Evolutionary conservation across 2,113 vertebrate genomes (phyloP).

Genomic region (Pelodiscus sinensis): DNA sequence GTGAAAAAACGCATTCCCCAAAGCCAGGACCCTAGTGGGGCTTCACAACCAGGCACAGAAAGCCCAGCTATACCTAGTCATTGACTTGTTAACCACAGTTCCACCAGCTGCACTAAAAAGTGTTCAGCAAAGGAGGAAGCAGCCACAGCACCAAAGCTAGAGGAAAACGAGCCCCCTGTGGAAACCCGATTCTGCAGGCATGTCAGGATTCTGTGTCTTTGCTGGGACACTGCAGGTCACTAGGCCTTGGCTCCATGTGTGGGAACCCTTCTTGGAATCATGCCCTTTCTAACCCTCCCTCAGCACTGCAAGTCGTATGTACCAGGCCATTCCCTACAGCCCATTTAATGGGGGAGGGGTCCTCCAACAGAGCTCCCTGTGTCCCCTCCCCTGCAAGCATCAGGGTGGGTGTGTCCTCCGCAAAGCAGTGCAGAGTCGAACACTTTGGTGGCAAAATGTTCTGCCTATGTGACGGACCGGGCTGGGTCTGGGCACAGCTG

Average conservation of each 20-base stretch:
- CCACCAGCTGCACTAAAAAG: not conserved
- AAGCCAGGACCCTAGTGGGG: rapidly evolving
- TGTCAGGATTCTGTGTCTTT: not conserved
- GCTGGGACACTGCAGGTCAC: constrained; percentile 34
- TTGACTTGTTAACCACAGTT: not conserved
- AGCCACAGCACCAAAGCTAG: rapidly evolving
- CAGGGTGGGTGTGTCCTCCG: not conserved
- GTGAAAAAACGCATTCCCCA: rapidly evolving
- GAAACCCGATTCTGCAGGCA: not conserved
- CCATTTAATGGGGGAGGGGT: constrained; percentile 36
- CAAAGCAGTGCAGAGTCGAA: not conserved
- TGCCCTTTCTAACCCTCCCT: constrained; percentile 14
- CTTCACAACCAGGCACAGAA: rapidly evolving
- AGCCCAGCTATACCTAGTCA: rapidly evolving
- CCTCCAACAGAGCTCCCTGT: not conserved
- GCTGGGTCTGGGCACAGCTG: too few species aligned
- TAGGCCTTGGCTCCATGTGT: not conserved
- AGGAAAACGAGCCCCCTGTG: not conserved
- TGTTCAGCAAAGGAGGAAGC: rapidly evolving
- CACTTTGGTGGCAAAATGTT: not conserved
- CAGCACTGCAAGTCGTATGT: not conserved
- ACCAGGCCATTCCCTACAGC: constrained; percentile 18
- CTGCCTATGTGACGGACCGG: not conserved
- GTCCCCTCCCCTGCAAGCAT: not conserved
- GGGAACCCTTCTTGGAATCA: not conserved